Evolutionary conservation across 1,140 invertebrate genomes (phyloP).

Genomic region (Drosophila ficusphila): DNA sequence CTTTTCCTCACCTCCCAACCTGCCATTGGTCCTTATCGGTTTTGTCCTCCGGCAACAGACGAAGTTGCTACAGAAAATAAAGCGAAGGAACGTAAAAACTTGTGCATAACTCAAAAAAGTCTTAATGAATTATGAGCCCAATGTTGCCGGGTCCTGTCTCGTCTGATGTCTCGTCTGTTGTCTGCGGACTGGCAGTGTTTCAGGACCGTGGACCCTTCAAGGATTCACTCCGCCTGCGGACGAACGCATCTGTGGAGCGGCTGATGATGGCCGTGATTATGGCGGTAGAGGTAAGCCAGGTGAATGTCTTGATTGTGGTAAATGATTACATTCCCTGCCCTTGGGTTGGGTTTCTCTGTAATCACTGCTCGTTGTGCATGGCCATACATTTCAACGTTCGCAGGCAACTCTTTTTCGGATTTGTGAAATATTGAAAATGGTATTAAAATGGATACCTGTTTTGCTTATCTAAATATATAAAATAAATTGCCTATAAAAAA

Average conservation of each 20-base stretch:
- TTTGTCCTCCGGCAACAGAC: conserved; percentile 70
- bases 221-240: conserved; percentile 19
- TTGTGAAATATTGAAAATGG: no score
- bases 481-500: no score
- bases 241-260: conserved; percentile 23
- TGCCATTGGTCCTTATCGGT: conserved; percentile 55
- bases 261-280: conserved; percentile 52
- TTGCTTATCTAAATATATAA: no score
- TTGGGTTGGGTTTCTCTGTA: background rate
- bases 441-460: no score
- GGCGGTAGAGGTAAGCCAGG: conserved; percentile 28
- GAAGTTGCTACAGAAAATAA: conserved; percentile 34
- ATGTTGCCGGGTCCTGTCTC: conserved; percentile 37
- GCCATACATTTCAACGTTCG: background rate
- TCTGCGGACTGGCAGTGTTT: conserved; percentile 24
- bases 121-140: conserved; percentile 76
- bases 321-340: conserved; percentile 22
- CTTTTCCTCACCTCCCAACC: conserved; percentile 2
- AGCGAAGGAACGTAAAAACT: conserved; percentile 48
- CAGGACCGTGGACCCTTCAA: conserved; percentile 42
- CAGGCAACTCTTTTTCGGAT: no score
- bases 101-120: conserved; percentile 77
- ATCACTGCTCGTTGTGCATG: background rate
- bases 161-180: conserved; percentile 50
- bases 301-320: conserved; percentile 32